These are phyloP conservation scores for Acanthornis magna DNA, from an alignment of 2,797 vertebrate species.

Conservation along the genomic window DNA sequence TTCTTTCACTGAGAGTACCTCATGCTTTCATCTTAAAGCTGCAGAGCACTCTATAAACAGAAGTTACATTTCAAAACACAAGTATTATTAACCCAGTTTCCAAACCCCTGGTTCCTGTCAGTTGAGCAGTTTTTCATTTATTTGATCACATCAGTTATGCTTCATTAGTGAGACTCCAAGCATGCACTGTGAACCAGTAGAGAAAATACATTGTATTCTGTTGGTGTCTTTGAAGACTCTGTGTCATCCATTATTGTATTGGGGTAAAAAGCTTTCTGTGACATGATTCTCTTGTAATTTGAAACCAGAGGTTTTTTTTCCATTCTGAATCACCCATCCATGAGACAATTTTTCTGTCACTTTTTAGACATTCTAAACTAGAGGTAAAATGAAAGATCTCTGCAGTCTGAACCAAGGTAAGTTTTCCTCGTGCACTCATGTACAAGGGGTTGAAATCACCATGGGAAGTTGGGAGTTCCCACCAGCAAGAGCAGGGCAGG, in stretches of 20 bases:
- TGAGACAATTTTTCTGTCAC: background rate
- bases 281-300: background rate
- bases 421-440: rapidly evolving
- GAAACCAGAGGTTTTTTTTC: background rate
- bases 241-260: background rate
- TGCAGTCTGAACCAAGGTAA: background rate
- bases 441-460: background rate
- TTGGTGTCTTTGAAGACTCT: background rate
- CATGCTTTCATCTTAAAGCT: background rate
- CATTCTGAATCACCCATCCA: background rate
- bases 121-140: background rate
- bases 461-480: background rate
- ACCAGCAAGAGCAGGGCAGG: background rate
- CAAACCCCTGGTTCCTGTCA: background rate
- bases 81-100: background rate
- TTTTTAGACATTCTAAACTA: no score
- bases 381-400: background rate
- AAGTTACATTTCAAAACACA: background rate
- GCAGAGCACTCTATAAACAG: background rate
- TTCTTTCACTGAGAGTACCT: background rate
- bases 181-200: background rate
- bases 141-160: background rate
- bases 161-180: background rate
- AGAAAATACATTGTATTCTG: background rate
- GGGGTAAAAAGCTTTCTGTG: background rate